These are phyloP conservation scores for Geopemphigus sp. DNA, from an alignment of 1,140 invertebrate species.

Conservation along the genomic window DNA sequence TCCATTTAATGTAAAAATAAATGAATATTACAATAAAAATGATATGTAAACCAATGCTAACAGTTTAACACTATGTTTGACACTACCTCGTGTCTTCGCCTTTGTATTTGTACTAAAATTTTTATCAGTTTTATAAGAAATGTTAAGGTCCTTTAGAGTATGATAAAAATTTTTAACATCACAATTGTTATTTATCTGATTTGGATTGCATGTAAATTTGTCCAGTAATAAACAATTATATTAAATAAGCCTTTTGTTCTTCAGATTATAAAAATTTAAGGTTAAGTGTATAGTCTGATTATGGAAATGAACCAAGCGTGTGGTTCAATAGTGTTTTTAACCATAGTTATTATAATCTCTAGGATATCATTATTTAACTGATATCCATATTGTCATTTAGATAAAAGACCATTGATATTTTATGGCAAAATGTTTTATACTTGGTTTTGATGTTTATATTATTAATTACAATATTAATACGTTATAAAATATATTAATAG, in stretches of 20 bases:
- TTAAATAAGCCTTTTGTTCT: conserved; percentile 14
- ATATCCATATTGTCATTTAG: too few species aligned
- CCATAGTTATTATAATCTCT: too few species aligned
- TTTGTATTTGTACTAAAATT: conserved; percentile 15
- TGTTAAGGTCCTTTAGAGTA: neutral
- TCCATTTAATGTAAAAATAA: conserved; percentile 5
- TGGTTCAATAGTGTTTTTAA: neutral
- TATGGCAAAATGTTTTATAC: too few species aligned
- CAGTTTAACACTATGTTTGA: neutral
- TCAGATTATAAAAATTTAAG: neutral
- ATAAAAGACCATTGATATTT: too few species aligned
- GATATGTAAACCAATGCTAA: neutral
- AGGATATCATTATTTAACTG: too few species aligned
- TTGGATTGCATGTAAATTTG: neutral
- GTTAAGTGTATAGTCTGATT: neutral
- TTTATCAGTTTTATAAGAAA: conserved; percentile 2
- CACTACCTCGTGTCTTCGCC: conserved; percentile 44
- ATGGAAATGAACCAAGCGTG: neutral
- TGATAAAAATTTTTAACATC: conserved; percentile 17
- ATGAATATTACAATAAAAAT: neutral
- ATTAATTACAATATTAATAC: too few species aligned
- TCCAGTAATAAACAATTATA: conserved; percentile 8
- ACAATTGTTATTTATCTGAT: neutral
- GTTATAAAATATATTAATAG: too few species aligned
- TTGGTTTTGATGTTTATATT: too few species aligned